phyloP scores from a whole-genome alignment of 1,140 invertebrate species.

The Sitophilus oryzae region DNA sequence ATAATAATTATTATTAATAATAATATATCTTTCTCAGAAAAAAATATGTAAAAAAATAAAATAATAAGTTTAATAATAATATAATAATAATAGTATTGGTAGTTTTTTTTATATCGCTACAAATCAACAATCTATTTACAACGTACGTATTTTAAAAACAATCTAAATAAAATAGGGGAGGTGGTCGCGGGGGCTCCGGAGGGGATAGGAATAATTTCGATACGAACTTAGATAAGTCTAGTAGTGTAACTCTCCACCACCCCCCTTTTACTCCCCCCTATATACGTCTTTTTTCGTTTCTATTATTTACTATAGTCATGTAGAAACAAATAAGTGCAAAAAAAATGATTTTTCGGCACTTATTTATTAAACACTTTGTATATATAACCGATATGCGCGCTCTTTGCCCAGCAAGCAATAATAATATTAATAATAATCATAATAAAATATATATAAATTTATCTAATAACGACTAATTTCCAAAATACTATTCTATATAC shows the following conservation, averaged over 20 bases:
- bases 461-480: constrained; percentile 41
- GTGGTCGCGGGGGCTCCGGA: constrained; percentile 17
- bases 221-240: too few relatives aligned
- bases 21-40: constrained; percentile 44
- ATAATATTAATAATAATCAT: constrained; percentile 37
- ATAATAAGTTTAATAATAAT: constrained; percentile 45
- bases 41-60: constrained; percentile 48
- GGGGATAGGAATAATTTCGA: too few relatives aligned
- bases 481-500: too few relatives aligned
- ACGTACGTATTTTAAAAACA: constrained; percentile 41
- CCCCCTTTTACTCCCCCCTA: too few relatives aligned
- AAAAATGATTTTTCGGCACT: too few relatives aligned
- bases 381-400: too few relatives aligned
- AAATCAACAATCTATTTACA: constrained; percentile 47
- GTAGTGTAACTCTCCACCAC: too few relatives aligned
- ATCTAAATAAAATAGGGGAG: constrained; percentile 33
- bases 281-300: too few relatives aligned
- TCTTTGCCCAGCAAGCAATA: constrained; percentile 24
- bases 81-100: constrained; percentile 25
- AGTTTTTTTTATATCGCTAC: constrained; percentile 44
- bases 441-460: constrained; percentile 43
- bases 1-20: too few relatives aligned
- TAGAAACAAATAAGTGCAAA: too few relatives aligned
- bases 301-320: too few relatives aligned
- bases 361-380: too few relatives aligned